phyloP scores from a whole-genome alignment of 1,140 invertebrate species.

The Holcopasites calliopsidis region DNA sequence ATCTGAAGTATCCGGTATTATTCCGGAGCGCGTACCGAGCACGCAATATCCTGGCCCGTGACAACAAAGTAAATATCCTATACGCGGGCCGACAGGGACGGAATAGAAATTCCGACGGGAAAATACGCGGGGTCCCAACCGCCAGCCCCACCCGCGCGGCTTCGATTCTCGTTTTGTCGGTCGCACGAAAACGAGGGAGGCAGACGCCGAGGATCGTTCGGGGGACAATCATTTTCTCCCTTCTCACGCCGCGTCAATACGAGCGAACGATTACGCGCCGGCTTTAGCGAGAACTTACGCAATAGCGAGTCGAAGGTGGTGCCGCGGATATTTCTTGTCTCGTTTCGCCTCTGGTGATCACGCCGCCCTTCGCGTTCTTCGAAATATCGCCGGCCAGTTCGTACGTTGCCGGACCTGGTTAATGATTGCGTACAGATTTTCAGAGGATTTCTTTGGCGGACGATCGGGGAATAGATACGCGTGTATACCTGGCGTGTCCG shows the following conservation, averaged over 20 bases:
- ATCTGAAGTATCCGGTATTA: slow-evolving; percentile 65
- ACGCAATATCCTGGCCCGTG: slow-evolving; percentile 60
- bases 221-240: slow-evolving; percentile 6
- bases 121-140: slow-evolving; percentile 17
- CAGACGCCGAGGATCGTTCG: background rate
- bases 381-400: slow-evolving; percentile 50
- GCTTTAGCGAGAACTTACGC: slow-evolving; percentile 21
- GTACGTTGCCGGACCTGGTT: slow-evolving; percentile 45
- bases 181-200: background rate
- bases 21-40: slow-evolving; percentile 46
- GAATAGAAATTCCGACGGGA: slow-evolving; percentile 41
- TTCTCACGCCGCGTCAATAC: background rate
- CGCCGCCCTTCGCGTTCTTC: slow-evolving; percentile 46
- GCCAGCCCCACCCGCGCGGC: background rate
- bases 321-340: background rate
- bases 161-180: slow-evolving; percentile 23
- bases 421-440: slow-evolving; percentile 24
- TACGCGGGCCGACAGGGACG: slow-evolving; percentile 37
- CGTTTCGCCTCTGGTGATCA: slow-evolving; percentile 21
- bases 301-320: slow-evolving; percentile 3
- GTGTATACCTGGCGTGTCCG: slow-evolving; percentile 43
- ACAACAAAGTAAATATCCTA: slow-evolving; percentile 60
- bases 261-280: background rate
- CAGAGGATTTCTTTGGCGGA: background rate
- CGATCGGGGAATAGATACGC: background rate